Evolutionary conservation across 2,113 vertebrate genomes (phyloP).

Genomic region (Corynorhinus townsendii): DNA sequence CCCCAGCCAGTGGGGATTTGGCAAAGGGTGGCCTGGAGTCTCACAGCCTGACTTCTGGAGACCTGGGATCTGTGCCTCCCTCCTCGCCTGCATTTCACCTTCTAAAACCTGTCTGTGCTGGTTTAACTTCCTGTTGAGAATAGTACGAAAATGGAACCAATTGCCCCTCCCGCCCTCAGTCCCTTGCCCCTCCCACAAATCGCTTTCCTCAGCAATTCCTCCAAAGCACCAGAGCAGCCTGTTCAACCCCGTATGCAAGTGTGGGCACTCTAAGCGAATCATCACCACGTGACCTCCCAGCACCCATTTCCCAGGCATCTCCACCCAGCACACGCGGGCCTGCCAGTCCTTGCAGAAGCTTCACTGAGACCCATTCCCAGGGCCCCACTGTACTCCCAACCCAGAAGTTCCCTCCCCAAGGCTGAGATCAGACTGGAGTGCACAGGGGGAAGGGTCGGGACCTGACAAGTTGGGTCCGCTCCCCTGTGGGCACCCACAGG

Average conservation of each 20-base stretch:
- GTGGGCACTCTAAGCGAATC: fast-evolving
- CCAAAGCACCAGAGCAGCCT: fast-evolving
- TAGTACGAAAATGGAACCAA: fast-evolving
- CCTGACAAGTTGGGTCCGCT: not conserved
- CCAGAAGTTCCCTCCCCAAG: not conserved
- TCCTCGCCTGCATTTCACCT: not conserved
- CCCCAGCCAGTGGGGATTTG: fast-evolving
- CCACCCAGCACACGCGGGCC: not conserved
- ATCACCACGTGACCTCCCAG: not conserved
- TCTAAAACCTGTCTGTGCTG: not conserved
- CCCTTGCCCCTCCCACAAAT: not conserved
- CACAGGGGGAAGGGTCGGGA: not conserved
- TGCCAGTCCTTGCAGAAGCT: not conserved
- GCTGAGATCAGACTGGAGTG: not conserved
- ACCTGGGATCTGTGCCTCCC: not conserved
- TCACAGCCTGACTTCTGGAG: fast-evolving
- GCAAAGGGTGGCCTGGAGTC: fast-evolving
- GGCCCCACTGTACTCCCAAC: not conserved
- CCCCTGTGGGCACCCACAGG: not conserved
- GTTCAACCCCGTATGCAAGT: fast-evolving
- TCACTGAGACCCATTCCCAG: not conserved
- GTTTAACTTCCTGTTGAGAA: not conserved
- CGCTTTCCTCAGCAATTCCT: not conserved
- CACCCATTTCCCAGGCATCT: not conserved
- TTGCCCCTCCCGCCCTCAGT: fast-evolving